Evolutionary conservation across 2,113 vertebrate species (phyloP), one percentile per base, ranked within the genome.

Genomic region (Pogona vitticeps): DNA sequence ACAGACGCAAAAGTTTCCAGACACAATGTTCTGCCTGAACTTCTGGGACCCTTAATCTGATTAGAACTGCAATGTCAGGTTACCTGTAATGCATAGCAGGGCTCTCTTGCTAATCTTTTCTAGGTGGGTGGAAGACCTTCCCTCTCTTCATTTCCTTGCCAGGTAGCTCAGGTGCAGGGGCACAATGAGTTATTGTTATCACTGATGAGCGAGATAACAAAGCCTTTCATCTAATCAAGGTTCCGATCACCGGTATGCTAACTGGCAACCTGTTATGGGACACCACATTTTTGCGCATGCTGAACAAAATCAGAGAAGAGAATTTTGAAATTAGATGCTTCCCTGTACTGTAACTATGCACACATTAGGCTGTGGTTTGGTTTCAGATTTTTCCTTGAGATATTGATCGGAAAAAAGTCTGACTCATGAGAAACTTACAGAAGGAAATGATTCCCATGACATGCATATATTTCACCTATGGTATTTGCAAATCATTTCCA

Each of bases 301-400:
- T 88, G 86, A 93, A 40, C 78, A 81, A 80, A 63, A 28, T 46
- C 46, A 81, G 42, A 61, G 67, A 67, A 85, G 23, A 26, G 63
- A 77, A 46, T 81, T 86, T 90, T 80, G 81, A 94, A 91, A 89
- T 91, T 80, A 88, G 89, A 76, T 79, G 70, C 36, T 72, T 90
- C 86, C 88, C 85, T 83, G 12, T 78, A 77, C 46, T 88, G 86
- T 58, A 93, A 79, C 61, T 87, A 91, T 88, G 85, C 61, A 91
- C 8, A 3, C 18, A 28, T 52, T 61, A 82, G 73, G 82, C 78
- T 75, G 89, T 89, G 88, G 80, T 91, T 79, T 83, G 73, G 83
- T 94, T 96, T 94, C 83, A 87, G 88, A 38, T 91, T 91, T 95
- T 94, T 95, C 83, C 91, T 87, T 95, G 93, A 92, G 87, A 81